Conservation (phyloP, 2,888 invertebrate species). For the Nasonovia ribisnigri region DNA sequence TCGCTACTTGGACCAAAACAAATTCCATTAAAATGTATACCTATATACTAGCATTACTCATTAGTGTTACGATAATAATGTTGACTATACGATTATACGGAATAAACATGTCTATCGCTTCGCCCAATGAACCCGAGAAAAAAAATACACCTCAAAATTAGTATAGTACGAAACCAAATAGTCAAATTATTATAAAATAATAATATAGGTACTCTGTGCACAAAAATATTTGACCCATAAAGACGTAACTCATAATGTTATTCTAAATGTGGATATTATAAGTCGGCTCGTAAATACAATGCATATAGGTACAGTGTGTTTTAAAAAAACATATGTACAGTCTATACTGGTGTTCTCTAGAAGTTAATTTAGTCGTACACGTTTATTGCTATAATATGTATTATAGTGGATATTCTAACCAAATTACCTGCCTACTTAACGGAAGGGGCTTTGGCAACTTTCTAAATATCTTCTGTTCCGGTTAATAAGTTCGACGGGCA, state of each 20-base stretch:
- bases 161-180: too few species aligned
- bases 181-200: too few species aligned
- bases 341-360: background rate
- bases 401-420: background rate
- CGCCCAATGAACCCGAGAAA: background rate
- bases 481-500: background rate
- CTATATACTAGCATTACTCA: background rate
- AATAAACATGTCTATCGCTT: background rate
- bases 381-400: background rate
- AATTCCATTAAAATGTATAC: background rate
- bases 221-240: too few species aligned
- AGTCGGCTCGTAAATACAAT: background rate
- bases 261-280: too few species aligned
- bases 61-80: background rate
- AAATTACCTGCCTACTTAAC: background rate
- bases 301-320: too few species aligned
- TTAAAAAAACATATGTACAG: too few species aligned
- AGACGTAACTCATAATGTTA: too few species aligned
- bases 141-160: too few species aligned
- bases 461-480: background rate
- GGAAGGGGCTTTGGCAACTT: slow-evolving; percentile 2
- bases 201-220: too few species aligned
- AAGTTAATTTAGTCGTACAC: background rate
- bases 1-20: background rate
- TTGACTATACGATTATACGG: background rate